Evolutionary conservation across 2,113 vertebrate genomes (phyloP).

Genomic region (Pluvianellus socialis): DNA sequence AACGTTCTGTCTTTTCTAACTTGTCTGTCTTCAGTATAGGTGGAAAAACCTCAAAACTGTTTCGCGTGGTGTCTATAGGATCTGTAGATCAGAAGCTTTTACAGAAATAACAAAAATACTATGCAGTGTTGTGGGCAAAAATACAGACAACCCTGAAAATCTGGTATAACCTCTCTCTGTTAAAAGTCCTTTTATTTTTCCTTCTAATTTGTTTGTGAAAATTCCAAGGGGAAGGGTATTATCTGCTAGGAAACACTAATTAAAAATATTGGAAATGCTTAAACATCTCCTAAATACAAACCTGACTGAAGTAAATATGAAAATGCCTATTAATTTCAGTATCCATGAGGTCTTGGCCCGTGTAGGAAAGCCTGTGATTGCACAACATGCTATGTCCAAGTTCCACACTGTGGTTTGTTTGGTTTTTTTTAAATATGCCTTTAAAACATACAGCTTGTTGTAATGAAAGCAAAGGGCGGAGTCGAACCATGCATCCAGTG

Average conservation of each 20-base stretch:
- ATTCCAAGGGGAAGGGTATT: not conserved
- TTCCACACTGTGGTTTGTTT: not conserved
- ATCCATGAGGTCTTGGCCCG: not conserved
- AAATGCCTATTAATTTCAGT: not conserved
- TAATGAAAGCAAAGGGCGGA: not conserved
- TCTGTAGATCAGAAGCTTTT: not conserved
- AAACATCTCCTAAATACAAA: not conserved
- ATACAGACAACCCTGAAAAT: not conserved
- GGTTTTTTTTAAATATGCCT: not conserved
- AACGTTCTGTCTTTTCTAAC: not conserved
- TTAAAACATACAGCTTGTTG: not conserved
- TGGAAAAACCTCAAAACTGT: not conserved
- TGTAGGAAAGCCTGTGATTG: not conserved
- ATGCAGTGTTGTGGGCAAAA: not conserved
- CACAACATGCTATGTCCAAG: not conserved
- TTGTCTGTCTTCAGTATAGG: not conserved
- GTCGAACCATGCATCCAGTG: not conserved
- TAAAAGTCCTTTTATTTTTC: not conserved
- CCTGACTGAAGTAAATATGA: not conserved
- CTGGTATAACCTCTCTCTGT: not conserved
- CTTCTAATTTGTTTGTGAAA: not conserved
- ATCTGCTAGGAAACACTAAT: not conserved
- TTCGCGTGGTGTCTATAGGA: not conserved
- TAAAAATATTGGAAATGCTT: not conserved
- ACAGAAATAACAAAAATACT: not conserved